Conservation (phyloP, 2,888 invertebrate genomes). For the Philaethria dido region DNA sequence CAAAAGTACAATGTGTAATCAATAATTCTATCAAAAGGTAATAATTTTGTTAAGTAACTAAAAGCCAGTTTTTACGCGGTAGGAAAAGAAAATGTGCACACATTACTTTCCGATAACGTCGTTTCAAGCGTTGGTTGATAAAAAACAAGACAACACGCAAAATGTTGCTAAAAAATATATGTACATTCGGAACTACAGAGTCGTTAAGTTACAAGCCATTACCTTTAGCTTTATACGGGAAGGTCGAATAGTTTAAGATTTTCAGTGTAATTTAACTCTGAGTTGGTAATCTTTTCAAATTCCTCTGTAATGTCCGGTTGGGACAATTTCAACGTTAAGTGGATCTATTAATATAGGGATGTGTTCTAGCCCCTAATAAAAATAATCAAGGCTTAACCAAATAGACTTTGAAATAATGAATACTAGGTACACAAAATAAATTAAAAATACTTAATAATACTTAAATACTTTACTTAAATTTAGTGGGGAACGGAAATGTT, state of each 20-base stretch:
- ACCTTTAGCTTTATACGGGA: constrained; percentile 18
- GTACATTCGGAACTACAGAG: constrained; percentile 22
- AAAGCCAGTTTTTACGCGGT: background rate
- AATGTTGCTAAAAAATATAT: constrained; percentile 19
- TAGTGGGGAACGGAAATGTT: no score
- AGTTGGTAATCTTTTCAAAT: constrained; percentile 10
- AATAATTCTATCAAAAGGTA: background rate
- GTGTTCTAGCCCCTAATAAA: background rate
- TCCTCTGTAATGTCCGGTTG: constrained; percentile 10
- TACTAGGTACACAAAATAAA: no score
- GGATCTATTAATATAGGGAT: constrained; percentile 1
- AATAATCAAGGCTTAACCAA: constrained; percentile 14
- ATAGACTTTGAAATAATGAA: background rate
- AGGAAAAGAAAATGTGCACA: constrained; percentile 15
- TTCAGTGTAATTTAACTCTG: background rate
- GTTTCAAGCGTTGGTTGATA: constrained; percentile 25
- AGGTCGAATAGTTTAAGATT: constrained; percentile 21
- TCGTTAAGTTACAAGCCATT: constrained; percentile 31
- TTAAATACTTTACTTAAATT: no score
- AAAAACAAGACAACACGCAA: constrained; percentile 27
- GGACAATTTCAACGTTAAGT: background rate
- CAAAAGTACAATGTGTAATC: background rate
- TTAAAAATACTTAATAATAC: no score
- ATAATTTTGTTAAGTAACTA: background rate
- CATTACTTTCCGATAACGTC: constrained; percentile 25